These are phyloP conservation scores for Zaprionus lachaisei DNA, from an alignment of 1,140 invertebrate species.

Conservation along the genomic window DNA sequence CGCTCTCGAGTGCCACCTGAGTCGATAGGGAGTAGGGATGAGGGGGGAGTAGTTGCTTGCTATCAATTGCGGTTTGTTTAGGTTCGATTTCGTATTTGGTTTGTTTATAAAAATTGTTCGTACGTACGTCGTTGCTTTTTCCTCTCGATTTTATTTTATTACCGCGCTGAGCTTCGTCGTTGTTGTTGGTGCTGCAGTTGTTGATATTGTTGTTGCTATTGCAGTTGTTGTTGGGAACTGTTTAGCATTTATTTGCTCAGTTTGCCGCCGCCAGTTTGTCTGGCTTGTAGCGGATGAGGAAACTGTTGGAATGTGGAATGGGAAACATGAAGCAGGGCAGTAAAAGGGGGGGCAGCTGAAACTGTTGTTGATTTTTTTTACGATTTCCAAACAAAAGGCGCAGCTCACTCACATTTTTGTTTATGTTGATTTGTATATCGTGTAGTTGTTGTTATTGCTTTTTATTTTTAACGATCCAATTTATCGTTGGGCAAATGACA, in stretches of 20 bases:
- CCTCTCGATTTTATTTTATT: slow-evolving; percentile 67
- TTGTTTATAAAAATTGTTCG: slow-evolving; percentile 25
- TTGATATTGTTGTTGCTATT: slow-evolving; percentile 57
- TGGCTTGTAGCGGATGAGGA: slow-evolving; percentile 38
- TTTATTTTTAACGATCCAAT: slow-evolving; percentile 46
- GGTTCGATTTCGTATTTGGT: slow-evolving; percentile 63
- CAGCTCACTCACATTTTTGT: slow-evolving; percentile 38
- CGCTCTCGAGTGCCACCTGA: slow-evolving; percentile 68
- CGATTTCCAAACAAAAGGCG: slow-evolving; percentile 65
- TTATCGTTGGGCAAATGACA: slow-evolving; percentile 38
- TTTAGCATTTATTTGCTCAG: slow-evolving; percentile 75
- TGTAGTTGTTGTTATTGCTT: slow-evolving; percentile 29
- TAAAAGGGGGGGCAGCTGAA: not conserved
- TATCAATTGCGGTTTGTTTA: slow-evolving; percentile 76
- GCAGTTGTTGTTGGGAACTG: slow-evolving; percentile 48
- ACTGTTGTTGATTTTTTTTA: slow-evolving; percentile 61
- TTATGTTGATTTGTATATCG: slow-evolving; percentile 52
- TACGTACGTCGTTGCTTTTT: not conserved
- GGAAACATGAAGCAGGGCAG: not conserved
- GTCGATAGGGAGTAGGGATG: slow-evolving; percentile 19
- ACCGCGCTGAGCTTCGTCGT: slow-evolving; percentile 40
- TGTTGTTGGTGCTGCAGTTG: slow-evolving; percentile 50
- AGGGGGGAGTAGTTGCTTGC: not conserved
- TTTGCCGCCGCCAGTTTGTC: slow-evolving; percentile 74
- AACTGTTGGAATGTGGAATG: slow-evolving; percentile 12